Conservation (phyloP, 2,888 invertebrate genomes). For the Trachelus stipa region DNA sequence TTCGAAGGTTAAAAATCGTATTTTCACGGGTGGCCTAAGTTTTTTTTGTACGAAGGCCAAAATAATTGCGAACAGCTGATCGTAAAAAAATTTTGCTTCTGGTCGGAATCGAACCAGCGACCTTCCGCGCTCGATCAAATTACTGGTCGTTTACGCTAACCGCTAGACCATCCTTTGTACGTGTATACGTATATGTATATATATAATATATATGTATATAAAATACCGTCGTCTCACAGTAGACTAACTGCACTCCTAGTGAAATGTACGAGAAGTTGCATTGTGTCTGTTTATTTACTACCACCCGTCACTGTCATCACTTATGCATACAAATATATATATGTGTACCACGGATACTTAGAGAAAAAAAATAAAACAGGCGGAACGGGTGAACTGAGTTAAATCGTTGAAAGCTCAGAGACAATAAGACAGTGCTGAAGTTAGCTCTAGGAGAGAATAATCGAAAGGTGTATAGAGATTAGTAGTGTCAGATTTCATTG, state of each 20-base stretch:
- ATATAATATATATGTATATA: neutral
- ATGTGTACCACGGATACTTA: neutral
- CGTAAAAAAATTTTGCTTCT: too few species aligned
- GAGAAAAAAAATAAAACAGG: neutral
- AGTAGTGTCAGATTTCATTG: neutral
- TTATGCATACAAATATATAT: neutral
- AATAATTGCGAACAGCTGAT: too few species aligned
- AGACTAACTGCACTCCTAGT: slow-evolving; percentile 39
- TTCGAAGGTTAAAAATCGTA: too few species aligned
- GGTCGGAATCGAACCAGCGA: too few species aligned
- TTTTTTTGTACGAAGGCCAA: too few species aligned
- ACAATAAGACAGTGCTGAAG: neutral
- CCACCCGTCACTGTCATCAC: slow-evolving; percentile 2
- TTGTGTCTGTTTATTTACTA: slow-evolving; percentile 33
- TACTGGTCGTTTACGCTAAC: too few species aligned
- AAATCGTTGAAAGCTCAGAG: neutral
- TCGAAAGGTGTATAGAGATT: neutral
- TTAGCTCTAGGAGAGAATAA: neutral
- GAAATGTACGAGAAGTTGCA: slow-evolving; percentile 35
- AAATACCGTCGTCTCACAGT: slow-evolving; percentile 33
- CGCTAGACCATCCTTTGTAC: slow-evolving; percentile 8
- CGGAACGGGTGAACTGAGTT: neutral
- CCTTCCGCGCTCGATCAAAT: too few species aligned
- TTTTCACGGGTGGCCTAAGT: too few species aligned
- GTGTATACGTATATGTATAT: neutral